Base-by-base conservation (phyloP, 1,140 invertebrate genomes). In the Hormaphis cornu region DNA sequence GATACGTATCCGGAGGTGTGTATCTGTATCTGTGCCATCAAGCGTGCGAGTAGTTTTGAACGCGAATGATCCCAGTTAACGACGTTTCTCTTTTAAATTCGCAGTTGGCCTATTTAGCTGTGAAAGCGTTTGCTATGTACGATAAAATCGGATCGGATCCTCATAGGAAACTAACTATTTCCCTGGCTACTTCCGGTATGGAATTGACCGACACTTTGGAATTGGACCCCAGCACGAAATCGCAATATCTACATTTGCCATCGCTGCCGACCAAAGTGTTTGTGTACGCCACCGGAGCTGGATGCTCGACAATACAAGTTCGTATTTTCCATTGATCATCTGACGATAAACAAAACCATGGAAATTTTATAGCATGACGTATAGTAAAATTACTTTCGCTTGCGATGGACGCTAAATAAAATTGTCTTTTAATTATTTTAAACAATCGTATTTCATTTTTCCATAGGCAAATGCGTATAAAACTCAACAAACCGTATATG, bases 201-300 rank as follows among this genome's bases (percentile, higher is more conserved):
- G 84, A 86, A 73, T 74, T 86, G 12, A 85, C 84, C 0, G 84
- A 86, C 70, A 86, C 84, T 6, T 71, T 85, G 14, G 82, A 84
- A 73, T 75, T 86, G 2, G 78, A 81, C 70, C 80, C 82, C 0
- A 77, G 79, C 24, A 80, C 81, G 58, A 78, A 79, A n/a, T 76
- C 81, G 0, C 77, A 83, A 44, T 77, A 78, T 0, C 76, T 85
- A 10, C 82, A 83, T 71, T 75, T 85, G 12, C 84, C 84, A 1
- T 83, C 82, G 7, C 73, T 85, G 33, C 84, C 83, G 0, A 85
- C 84, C 8, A 85, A 85, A 78, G 84, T 86, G 1, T 85, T 86
- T 72, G 82, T 85, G 10, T 86, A 86, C 71, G 84, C 84, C 16
- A 86, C 84, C 12, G 84, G 84, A 28, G 84, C 83, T 28, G 84